A percentile compares a stretch with the other conserved stretches of the same genome.
These are phyloP conservation scores for Caenorhabditis sp. DNA, from an alignment of 2,888 invertebrate species.

Conservation along the genomic window DNA sequence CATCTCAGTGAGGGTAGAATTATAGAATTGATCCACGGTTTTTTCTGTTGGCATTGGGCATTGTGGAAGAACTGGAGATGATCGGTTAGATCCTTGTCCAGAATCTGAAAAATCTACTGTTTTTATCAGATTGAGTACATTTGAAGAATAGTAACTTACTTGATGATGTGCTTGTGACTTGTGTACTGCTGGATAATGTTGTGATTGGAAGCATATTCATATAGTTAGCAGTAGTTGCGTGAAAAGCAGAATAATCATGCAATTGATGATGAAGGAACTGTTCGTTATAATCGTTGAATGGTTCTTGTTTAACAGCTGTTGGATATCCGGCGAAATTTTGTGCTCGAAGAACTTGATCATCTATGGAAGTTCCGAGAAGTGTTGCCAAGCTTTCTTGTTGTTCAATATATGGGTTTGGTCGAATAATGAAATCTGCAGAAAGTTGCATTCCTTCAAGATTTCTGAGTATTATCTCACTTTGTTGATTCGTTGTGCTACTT, in stretches of 20 bases:
- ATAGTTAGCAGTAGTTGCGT: slow-evolving; percentile 28
- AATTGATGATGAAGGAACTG: slow-evolving; percentile 26
- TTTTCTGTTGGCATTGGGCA: slow-evolving; percentile 69
- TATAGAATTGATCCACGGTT: slow-evolving; percentile 65
- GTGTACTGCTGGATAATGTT: slow-evolving; percentile 12
- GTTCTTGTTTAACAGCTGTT: slow-evolving; percentile 54
- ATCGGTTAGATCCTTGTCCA: slow-evolving; percentile 36
- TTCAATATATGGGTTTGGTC: slow-evolving; percentile 25
- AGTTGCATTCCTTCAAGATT: too few relatives aligned
- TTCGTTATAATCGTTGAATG: slow-evolving; percentile 51
- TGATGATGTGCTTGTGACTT: slow-evolving; percentile 35
- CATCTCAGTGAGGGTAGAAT: slow-evolving; percentile 36
- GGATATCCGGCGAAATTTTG: slow-evolving; percentile 23
- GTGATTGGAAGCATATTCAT: slow-evolving; percentile 36
- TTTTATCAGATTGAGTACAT: too few relatives aligned
- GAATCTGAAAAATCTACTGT: slow-evolving; percentile 26
- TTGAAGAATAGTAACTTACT: too few relatives aligned
- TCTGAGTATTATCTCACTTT: slow-evolving; percentile 18
- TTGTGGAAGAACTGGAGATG: slow-evolving; percentile 60
- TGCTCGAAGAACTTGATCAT: slow-evolving; percentile 41
- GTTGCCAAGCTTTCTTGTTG: slow-evolving; percentile 54
- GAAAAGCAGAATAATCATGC: slow-evolving; percentile 47
- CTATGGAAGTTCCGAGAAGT: slow-evolving; percentile 55
- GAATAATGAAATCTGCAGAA: slow-evolving; percentile 41
- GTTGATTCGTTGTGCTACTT: slow-evolving; percentile 45